These are phyloP conservation scores for Strigamia transsilvanica DNA, from an alignment of 2,888 invertebrate genomes.

Conservation along the genomic window DNA sequence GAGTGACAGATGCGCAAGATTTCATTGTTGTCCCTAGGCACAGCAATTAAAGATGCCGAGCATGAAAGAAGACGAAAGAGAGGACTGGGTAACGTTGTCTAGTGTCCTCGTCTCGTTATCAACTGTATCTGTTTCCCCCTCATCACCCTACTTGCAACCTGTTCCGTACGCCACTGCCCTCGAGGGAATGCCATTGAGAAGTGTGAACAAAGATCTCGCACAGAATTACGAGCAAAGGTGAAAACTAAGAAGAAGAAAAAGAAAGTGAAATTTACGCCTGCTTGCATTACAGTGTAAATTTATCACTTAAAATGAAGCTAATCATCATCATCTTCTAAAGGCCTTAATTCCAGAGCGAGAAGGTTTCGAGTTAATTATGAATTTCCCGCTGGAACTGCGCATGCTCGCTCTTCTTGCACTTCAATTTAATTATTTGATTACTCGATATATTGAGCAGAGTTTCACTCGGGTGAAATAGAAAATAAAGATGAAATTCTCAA, in stretches of 20 bases:
- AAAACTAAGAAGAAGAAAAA: neutral
- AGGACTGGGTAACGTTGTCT: neutral
- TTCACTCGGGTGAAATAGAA: constrained; percentile 40
- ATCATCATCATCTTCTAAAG: constrained; percentile 25
- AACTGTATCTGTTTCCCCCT: constrained; percentile 3
- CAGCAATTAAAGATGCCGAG: constrained; percentile 26
- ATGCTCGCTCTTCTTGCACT: constrained; percentile 5
- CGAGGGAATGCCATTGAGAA: constrained; percentile 10
- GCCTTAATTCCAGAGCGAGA: constrained; percentile 11
- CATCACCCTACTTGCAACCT: neutral
- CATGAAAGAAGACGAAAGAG: neutral
- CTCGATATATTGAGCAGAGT: constrained; percentile 9
- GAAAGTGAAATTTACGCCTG: constrained; percentile 6
- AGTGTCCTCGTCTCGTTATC: constrained; percentile 39
- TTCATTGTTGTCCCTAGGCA: constrained; percentile 26
- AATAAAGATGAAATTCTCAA: constrained; percentile 6
- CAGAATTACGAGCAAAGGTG: constrained; percentile 20
- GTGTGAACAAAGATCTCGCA: constrained; percentile 36
- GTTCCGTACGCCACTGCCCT: neutral
- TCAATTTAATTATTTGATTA: constrained; percentile 39
- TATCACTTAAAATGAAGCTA: constrained; percentile 7
- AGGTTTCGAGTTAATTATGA: constrained; percentile 20
- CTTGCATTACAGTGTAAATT: neutral
- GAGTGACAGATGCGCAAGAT: constrained; percentile 33
- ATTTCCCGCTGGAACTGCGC: constrained; percentile 32